Evolutionary conservation across 2,888 invertebrate genomes (phyloP).

Genomic region (Nomada flava): DNA sequence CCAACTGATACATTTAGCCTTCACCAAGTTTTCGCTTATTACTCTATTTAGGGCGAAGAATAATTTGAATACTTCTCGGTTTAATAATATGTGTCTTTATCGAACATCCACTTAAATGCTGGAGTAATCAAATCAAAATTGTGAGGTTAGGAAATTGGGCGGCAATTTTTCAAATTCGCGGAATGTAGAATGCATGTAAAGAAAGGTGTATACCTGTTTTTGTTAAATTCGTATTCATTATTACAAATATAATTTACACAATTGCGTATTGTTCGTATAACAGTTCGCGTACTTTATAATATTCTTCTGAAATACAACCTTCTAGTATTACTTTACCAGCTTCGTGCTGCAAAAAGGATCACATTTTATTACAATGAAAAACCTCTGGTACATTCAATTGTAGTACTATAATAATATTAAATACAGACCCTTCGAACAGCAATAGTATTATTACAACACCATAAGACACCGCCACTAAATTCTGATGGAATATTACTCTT

Average conservation of each 20-base stretch:
- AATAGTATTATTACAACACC: conserved; percentile 96
- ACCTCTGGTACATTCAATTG: neutral
- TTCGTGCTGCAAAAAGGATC: conserved; percentile 89
- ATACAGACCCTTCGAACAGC: conserved; percentile 92
- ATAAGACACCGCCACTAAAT: conserved; percentile 95
- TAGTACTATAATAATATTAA: conserved; percentile 16
- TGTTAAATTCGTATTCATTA: conserved; percentile 53
- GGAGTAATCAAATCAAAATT: conserved; percentile 26
- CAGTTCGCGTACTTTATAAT: conserved; percentile 95
- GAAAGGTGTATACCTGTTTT: neutral
- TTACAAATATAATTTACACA: conserved; percentile 88
- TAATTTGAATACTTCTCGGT: neutral
- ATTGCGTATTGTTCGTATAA: conserved; percentile 99
- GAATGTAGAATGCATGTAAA: neutral
- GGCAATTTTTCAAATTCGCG: conserved; percentile 33
- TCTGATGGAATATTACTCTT: conserved; percentile 93
- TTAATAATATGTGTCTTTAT: neutral
- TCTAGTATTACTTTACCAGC: conserved; percentile 96
- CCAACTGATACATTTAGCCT: neutral
- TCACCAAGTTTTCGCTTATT: neutral
- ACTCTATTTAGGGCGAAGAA: neutral
- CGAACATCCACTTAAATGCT: conserved; percentile 3
- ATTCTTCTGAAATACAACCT: conserved; percentile 97
- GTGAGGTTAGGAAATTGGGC: conserved; percentile 45
- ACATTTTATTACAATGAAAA: neutral